A percentile compares a stretch with the other conserved stretches of the same genome.
Evolutionary conservation across 2,797 vertebrate species (phyloP).

Genomic region (Oceanodroma leucorhoa): DNA sequence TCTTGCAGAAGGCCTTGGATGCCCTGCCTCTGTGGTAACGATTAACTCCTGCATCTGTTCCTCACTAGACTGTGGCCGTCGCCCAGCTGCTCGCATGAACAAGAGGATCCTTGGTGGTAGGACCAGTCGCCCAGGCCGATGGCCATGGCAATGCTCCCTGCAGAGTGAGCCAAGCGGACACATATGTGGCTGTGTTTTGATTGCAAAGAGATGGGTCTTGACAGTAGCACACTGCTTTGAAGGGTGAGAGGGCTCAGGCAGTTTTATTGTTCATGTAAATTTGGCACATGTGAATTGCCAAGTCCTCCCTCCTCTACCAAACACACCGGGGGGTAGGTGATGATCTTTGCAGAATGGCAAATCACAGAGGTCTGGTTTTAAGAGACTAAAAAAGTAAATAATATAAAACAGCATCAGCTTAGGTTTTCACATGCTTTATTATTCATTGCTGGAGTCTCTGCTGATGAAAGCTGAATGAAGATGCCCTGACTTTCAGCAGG

Average conservation of each 20-base stretch:
- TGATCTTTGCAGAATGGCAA: neutral
- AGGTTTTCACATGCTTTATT: neutral
- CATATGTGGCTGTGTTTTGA: constrained; percentile 93
- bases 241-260: constrained; percentile 78
- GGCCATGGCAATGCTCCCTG: constrained; percentile 97
- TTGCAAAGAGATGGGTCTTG: constrained; percentile 86
- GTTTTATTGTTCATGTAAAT: neutral
- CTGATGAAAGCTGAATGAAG: neutral
- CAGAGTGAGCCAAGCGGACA: constrained; percentile 92
- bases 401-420: neutral
- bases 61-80: constrained; percentile 85
- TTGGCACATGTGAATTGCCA: fast-evolving
- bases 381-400: neutral
- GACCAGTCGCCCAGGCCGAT: constrained; percentile 88
- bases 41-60: neutral
- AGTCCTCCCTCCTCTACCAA: neutral
- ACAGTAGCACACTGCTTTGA: constrained; percentile 96
- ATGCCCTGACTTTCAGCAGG: neutral
- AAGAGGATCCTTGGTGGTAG: constrained; percentile 93
- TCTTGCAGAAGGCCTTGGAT: neutral
- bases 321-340: fast-evolving
- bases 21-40: fast-evolving
- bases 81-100: constrained; percentile 81
- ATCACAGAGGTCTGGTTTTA: neutral
- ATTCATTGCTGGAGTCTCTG: neutral